These are phyloP conservation scores for Myotis vivesi DNA, from an alignment of 2,797 vertebrate species.

Conservation along the genomic window DNA sequence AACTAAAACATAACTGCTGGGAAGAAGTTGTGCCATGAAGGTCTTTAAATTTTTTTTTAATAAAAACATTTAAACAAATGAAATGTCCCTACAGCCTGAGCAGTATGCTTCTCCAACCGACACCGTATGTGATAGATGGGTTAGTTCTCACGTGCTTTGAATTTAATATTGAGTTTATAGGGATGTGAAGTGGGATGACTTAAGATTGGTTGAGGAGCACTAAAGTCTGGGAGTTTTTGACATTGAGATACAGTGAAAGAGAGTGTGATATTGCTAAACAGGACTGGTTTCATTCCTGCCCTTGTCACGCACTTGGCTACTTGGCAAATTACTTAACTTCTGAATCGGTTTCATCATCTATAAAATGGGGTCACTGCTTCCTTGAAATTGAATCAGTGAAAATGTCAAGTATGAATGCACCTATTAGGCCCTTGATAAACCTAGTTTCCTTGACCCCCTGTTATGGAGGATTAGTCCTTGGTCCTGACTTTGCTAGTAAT, in stretches of 20 bases:
- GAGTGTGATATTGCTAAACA: background rate
- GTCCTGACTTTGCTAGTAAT: background rate
- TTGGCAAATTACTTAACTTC: background rate
- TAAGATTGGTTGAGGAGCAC: background rate
- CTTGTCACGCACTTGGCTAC: background rate
- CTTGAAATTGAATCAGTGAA: background rate
- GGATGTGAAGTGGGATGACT: constrained; percentile 20
- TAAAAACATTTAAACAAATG: constrained; percentile 79
- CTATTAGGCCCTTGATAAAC: background rate
- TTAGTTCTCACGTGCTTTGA: constrained; percentile 46
- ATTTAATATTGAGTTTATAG: constrained; percentile 36
- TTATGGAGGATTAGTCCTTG: background rate
- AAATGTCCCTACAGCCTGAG: constrained; percentile 65
- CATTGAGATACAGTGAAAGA: background rate
- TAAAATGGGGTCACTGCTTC: background rate
- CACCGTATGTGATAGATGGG: constrained; percentile 60
- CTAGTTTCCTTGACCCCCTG: background rate
- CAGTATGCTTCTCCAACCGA: constrained; percentile 75
- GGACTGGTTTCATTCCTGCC: background rate
- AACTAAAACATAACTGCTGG: constrained; percentile 80
- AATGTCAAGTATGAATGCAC: background rate
- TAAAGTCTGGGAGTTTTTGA: background rate
- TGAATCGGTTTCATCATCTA: background rate
- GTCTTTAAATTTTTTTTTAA: constrained; percentile 82
- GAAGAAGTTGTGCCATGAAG: constrained; percentile 82